Base-by-base conservation (phyloP, 2,888 invertebrate genomes). In the Eupithecia tripunctaria region DNA sequence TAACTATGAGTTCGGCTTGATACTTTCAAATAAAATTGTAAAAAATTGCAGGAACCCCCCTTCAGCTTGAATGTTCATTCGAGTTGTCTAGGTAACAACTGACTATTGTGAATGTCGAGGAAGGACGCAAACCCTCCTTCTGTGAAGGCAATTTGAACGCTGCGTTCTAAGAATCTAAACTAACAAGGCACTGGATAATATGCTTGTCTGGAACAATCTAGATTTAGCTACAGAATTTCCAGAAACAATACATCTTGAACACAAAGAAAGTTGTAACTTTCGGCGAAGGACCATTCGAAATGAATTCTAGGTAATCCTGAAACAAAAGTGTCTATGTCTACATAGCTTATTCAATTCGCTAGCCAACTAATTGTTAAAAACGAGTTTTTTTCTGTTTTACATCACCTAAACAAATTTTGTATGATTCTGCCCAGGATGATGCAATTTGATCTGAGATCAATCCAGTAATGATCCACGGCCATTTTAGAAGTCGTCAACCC, bases 361-460 rank as follows among this genome's bases (percentile, higher is more conserved):
- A 36, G 36, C n/a, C 29, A 29, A 29, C 2, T 29, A 29, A 29
- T 29, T 29, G 29, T 4, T 29, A 4, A 29, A 29, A 29, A 29
- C 29, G 29, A 4, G 29, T 4, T 5, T 43, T n/a, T n/a, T n/a
- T n/a, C n/a, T n/a, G n/a, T n/a, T 43, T 1, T 0, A 7, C 6
- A 43, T 18, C 43, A 18, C 2, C 43, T 47, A 10, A 10, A 14
- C 25, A 56, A 21, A 56, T 56, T 56, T 56, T 25, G 0, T 25
- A 56, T 10, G 21, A 21, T 51, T 21, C 21, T 25, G 56, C 25
- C 56, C 12, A 12, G 25, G 25, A 25, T 56, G 56, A 56, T 56
- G 56, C 14, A 56, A 56, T 56, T 56, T 25, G 21, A 56, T 56
- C n/a, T n/a, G n/a, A n/a, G n/a, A 56, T 56, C 56, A 56, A 56